phyloP scores from a whole-genome alignment of 2,888 invertebrate species.

The Ceramica pisi region DNA sequence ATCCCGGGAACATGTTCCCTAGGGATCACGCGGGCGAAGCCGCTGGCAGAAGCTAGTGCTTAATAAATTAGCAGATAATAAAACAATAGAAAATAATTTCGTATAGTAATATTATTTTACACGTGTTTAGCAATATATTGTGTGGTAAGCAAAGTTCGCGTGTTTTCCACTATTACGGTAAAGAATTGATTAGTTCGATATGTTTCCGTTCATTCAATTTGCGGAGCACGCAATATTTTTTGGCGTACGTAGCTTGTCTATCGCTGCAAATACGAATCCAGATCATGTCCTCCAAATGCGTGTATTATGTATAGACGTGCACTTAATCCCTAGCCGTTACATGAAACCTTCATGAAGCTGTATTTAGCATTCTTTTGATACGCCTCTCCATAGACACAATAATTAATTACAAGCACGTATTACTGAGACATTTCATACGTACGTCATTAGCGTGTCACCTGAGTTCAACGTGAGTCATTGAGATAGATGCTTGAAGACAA shows the following conservation, averaged over 20 bases:
- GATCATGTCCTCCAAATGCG: conserved; percentile 3
- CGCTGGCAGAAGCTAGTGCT: too few species aligned
- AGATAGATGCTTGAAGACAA: conserved; percentile 18
- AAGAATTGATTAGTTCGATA: conserved; percentile 50
- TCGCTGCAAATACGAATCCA: neutral
- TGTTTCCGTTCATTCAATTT: conserved; percentile 46
- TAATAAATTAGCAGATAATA: conserved; percentile 1
- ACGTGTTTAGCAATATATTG: conserved; percentile 45
- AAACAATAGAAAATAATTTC: conserved; percentile 41
- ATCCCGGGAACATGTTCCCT: too few species aligned
- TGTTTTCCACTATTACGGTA: conserved; percentile 30
- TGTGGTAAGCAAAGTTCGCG: conserved; percentile 38
- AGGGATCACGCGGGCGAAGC: too few species aligned
- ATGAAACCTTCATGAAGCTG: conserved; percentile 2
- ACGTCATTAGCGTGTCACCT: conserved; percentile 54
- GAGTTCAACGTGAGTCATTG: conserved; percentile 35
- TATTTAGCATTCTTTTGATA: neutral
- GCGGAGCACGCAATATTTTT: conserved; percentile 45
- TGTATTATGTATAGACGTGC: neutral
- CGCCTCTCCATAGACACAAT: conserved; percentile 1
- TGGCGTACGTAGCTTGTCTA: neutral
- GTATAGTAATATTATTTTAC: conserved; percentile 15
- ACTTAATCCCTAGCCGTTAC: neutral
- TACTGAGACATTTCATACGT: conserved; percentile 8
- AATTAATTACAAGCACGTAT: conserved; percentile 28